Evolutionary conservation across 23 tunicate species (phyloP).

Genomic region (Oikopleura dioica): DNA sequence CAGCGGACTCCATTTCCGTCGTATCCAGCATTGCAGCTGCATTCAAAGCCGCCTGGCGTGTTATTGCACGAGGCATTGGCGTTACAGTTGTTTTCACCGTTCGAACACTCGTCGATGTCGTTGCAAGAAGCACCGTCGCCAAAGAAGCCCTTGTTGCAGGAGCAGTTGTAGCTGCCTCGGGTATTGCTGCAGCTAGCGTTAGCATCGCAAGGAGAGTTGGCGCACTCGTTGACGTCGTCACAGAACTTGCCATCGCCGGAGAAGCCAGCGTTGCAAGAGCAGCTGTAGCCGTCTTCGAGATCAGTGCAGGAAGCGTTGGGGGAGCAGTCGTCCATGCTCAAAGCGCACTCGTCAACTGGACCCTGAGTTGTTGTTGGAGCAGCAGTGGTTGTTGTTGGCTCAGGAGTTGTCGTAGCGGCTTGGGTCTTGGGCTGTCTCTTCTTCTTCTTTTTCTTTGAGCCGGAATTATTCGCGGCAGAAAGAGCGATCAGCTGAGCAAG

Average conservation of each 20-base stretch:
- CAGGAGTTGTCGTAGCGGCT: not conserved
- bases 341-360: conserved; percentile 1
- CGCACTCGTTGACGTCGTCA: not conserved
- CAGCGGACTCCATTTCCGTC: not conserved
- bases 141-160: not conserved
- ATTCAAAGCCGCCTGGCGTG: not conserved
- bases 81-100: not conserved
- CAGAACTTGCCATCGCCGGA: not conserved
- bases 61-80: not conserved
- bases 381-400: not conserved
- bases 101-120: conserved; percentile 4
- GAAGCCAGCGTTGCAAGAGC: conserved; percentile 7
- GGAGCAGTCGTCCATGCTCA: not conserved
- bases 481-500: conserved; percentile 2
- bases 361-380: not conserved
- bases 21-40: not conserved
- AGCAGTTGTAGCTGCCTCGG: not conserved
- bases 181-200: not conserved
- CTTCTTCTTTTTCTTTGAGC: not conserved
- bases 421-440: not conserved
- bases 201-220: not conserved
- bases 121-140: not conserved
- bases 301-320: conserved; percentile 8
- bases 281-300: not conserved
- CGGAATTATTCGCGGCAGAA: not conserved